A percentile compares a stretch with the other conserved stretches of the same genome.
Conservation (phyloP, 1,140 invertebrate genomes). For the Leptestheria dahalacensis region DNA sequence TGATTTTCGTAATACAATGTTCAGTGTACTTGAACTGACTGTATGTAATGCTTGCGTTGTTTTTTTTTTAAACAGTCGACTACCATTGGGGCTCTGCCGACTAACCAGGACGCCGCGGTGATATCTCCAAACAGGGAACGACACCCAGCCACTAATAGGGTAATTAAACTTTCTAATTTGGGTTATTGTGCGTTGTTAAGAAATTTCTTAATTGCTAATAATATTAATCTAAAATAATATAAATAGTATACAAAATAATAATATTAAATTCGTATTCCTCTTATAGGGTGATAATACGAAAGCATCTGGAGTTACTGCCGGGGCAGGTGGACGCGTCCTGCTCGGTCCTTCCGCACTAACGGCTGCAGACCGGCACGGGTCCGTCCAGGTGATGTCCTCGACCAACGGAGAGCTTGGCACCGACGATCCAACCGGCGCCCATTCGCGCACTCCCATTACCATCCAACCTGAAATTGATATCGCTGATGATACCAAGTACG, state of each 20-base stretch:
- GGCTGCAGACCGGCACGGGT: conserved; percentile 70
- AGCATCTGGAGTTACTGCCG: conserved; percentile 28
- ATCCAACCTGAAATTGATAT: conserved; percentile 82
- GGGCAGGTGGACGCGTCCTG: conserved; percentile 20
- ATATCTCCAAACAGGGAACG: conserved; percentile 76
- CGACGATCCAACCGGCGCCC: conserved; percentile 86
- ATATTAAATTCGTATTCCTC: no score
- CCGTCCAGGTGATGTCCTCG: conserved; percentile 90
- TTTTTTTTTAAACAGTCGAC: conserved; percentile 53
- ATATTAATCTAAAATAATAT: no score
- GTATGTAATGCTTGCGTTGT: conserved; percentile 10
- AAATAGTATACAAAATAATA: no score
- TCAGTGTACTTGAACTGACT: no score
- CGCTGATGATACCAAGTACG: conserved; percentile 81
- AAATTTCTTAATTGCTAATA: not conserved
- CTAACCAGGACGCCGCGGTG: conserved; percentile 62
- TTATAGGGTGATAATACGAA: conserved; percentile 33
- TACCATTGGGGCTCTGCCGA: conserved; percentile 66
- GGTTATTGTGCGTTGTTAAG: not conserved
- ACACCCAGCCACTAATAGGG: conserved; percentile 62
- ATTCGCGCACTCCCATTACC: conserved; percentile 91
- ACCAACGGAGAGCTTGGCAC: conserved; percentile 88
- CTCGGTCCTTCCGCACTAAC: conserved; percentile 46
- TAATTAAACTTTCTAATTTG: conserved; percentile 28
- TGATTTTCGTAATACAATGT: no score